Percentiles rank a stretch among this genome's conserved stretches.
phyloP scores from a whole-genome alignment of 2,797 vertebrate genomes.

The Knipowitschia caucasica region DNA sequence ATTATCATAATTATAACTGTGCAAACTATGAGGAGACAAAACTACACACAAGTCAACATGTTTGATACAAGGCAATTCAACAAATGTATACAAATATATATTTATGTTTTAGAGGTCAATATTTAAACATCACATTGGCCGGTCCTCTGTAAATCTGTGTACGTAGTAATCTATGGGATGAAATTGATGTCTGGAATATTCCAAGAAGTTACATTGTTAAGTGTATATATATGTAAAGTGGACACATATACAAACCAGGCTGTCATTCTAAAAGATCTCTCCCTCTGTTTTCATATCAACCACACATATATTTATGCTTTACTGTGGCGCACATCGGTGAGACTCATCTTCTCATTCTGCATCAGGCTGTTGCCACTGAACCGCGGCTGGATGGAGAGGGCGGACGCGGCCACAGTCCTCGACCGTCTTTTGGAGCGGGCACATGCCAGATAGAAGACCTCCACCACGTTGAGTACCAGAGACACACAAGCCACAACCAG shows the following conservation, averaged over 20 bases:
- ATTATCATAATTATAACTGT: neutral
- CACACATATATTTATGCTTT: constrained; percentile 19
- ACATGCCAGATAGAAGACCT: constrained; percentile 88
- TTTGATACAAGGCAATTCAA: too few species aligned
- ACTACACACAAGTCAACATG: too few species aligned
- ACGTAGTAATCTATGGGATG: too few species aligned
- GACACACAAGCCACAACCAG: constrained; percentile 85
- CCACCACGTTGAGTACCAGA: constrained; percentile 85
- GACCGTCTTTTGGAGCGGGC: constrained; percentile 55
- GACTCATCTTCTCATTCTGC: constrained; percentile 33
- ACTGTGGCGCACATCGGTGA: constrained; percentile 24
- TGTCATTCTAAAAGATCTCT: too few species aligned
- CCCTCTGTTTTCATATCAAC: neutral
- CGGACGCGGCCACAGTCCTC: neutral
- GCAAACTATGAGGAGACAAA: neutral
- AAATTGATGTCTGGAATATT: too few species aligned
- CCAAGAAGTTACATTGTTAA: too few species aligned
- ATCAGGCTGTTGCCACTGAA: constrained; percentile 9
- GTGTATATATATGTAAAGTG: too few species aligned
- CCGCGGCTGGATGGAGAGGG: constrained; percentile 29
- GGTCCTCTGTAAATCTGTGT: too few species aligned
- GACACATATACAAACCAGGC: too few species aligned
- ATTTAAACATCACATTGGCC: too few species aligned
- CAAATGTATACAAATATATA: too few species aligned
- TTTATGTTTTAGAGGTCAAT: too few species aligned